phyloP scores from a whole-genome alignment of 2,113 vertebrate species.

The Dolichotis patagonum region DNA sequence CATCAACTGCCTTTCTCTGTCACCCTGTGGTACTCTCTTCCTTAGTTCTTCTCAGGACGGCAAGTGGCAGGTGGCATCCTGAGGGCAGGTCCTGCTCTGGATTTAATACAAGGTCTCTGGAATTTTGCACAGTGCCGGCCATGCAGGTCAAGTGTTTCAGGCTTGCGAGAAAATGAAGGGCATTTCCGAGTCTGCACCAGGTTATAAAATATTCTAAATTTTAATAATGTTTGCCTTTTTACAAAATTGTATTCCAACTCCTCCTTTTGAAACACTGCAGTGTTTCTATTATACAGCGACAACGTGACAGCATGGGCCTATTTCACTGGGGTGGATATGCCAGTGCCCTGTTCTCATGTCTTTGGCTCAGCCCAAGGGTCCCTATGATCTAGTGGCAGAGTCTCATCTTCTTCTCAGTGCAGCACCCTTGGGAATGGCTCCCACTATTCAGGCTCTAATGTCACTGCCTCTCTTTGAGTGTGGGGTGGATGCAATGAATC shows the following conservation, averaged over 20 bases:
- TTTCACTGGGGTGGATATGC: too few relatives aligned
- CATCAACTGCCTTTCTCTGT: accelerated
- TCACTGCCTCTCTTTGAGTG: neutral
- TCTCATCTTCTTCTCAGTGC: neutral
- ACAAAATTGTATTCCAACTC: neutral
- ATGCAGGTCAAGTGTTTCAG: neutral
- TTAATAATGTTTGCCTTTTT: neutral
- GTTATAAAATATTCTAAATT: neutral
- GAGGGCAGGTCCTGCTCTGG: neutral
- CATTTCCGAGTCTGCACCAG: neutral
- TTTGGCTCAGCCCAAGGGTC: neutral
- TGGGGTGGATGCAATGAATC: neutral
- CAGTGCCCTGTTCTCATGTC: neutral
- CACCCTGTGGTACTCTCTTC: neutral
- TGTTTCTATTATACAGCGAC: neutral
- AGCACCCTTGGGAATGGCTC: neutral
- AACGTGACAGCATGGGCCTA: neutral
- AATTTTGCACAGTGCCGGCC: neutral
- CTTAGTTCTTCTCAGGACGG: too few relatives aligned
- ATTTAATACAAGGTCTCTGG: neutral
- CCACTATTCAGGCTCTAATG: neutral
- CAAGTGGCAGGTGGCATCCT: too few relatives aligned
- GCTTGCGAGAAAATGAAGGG: neutral
- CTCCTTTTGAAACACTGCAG: neutral
- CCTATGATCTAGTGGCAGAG: neutral